Conservation (phyloP, 2,113 vertebrate species). For the Neomonachus schauinslandi region DNA sequence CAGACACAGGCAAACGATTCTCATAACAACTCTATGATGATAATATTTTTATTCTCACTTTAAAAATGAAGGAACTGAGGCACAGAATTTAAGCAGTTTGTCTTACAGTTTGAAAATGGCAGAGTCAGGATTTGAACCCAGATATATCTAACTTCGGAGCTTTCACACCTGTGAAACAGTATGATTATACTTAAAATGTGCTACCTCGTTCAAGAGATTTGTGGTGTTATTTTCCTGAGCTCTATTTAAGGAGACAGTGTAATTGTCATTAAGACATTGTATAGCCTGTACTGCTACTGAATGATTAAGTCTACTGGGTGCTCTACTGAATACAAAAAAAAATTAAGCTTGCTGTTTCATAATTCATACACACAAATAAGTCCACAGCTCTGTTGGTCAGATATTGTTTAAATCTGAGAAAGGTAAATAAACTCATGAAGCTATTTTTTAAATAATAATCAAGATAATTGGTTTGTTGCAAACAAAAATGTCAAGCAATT, state of each 20-base stretch:
- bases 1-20: neutral
- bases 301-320: neutral
- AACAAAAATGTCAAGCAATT: neutral
- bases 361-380: neutral
- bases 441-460: neutral
- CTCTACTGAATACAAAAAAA: neutral
- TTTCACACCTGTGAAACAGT: neutral
- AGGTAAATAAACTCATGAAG: neutral
- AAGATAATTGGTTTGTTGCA: neutral
- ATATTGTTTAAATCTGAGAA: conserved; percentile 24
- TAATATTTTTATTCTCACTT: neutral
- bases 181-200: neutral
- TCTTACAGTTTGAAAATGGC: neutral
- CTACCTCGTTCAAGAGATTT: neutral
- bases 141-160: neutral
- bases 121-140: neutral
- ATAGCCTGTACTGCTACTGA: neutral
- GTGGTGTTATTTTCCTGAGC: neutral
- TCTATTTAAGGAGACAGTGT: neutral
- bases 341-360: neutral
- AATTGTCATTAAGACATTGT: neutral
- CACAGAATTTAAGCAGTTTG: neutral
- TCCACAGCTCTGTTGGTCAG: neutral
- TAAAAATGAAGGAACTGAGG: neutral
- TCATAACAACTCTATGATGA: neutral